These are phyloP conservation scores for Uropetala carovei DNA, from an alignment of 2,888 invertebrate genomes.

Conservation along the genomic window DNA sequence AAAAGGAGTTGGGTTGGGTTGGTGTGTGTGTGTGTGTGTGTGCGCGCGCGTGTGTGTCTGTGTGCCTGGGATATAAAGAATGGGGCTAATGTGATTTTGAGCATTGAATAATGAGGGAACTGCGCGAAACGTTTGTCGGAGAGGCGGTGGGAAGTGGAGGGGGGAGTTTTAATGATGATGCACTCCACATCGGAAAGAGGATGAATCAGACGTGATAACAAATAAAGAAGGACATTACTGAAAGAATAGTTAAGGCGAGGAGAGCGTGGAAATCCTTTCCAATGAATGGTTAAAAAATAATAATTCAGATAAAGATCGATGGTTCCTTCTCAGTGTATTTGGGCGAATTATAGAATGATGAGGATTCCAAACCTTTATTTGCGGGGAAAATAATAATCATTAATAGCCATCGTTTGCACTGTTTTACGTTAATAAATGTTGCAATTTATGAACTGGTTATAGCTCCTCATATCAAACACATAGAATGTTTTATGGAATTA, in stretches of 20 bases:
- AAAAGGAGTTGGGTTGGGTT: neutral
- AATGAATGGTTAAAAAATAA: no score
- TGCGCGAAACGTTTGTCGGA: neutral
- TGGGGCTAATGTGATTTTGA: slow-evolving; percentile 58
- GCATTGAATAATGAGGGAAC: slow-evolving; percentile 61
- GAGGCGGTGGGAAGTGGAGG: neutral
- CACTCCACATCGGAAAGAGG: slow-evolving; percentile 32
- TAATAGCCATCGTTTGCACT: no score
- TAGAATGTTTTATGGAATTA: no score
- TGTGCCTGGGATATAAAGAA: neutral
- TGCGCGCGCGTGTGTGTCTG: neutral
- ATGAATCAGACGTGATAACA: slow-evolving; percentile 57
- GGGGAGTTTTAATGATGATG: neutral
- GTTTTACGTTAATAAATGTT: no score
- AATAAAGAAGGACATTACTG: slow-evolving; percentile 38
- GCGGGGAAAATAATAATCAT: no score
- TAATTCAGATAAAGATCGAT: no score
- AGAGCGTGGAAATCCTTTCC: neutral
- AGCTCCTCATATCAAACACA: no score
- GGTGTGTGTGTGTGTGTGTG: neutral
- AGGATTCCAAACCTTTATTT: no score
- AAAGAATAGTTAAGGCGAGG: neutral
- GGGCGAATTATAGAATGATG: no score
- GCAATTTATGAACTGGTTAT: no score
- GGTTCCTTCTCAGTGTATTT: no score